Percentiles rank a stretch among this genome's conserved stretches.
Conservation (phyloP, 2,888 invertebrate genomes). For the Nemapogon koenigi region DNA sequence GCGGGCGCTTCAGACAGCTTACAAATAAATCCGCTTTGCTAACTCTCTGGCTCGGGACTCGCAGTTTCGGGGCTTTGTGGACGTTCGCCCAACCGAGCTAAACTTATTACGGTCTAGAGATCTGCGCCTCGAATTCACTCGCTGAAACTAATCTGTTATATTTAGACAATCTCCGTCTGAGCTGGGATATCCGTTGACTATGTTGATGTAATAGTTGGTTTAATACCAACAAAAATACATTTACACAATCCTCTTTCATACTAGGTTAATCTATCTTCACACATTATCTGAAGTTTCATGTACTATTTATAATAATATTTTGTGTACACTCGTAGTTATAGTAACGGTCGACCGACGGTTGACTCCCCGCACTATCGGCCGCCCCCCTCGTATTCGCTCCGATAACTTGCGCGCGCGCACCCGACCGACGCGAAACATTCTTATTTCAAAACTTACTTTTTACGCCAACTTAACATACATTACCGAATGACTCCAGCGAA, state of each 20-base stretch:
- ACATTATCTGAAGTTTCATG: too few relatives aligned
- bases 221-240: too few relatives aligned
- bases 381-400: constrained; percentile 65
- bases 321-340: constrained; percentile 34
- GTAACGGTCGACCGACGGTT: constrained; percentile 64
- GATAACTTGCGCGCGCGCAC: constrained; percentile 64
- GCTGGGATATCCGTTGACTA: constrained; percentile 23
- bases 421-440: constrained; percentile 58
- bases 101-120: constrained; percentile 38
- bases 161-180: constrained; percentile 21
- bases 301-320: too few relatives aligned
- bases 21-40: constrained; percentile 5
- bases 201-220: constrained; percentile 22
- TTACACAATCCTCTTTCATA: too few relatives aligned
- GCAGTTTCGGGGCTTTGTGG: constrained; percentile 21
- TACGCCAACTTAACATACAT: constrained; percentile 21
- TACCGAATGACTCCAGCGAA: constrained; percentile 1
- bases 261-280: too few relatives aligned
- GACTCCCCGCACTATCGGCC: constrained; percentile 55
- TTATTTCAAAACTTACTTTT: constrained; percentile 51
- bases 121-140: constrained; percentile 17
- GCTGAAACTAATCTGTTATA: constrained; percentile 39
- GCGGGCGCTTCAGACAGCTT: constrained; percentile 6
- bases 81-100: constrained; percentile 27
- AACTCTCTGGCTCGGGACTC: constrained; percentile 5